Conservation (phyloP, 2,888 invertebrate species). For the Antheraea yamamai region DNA sequence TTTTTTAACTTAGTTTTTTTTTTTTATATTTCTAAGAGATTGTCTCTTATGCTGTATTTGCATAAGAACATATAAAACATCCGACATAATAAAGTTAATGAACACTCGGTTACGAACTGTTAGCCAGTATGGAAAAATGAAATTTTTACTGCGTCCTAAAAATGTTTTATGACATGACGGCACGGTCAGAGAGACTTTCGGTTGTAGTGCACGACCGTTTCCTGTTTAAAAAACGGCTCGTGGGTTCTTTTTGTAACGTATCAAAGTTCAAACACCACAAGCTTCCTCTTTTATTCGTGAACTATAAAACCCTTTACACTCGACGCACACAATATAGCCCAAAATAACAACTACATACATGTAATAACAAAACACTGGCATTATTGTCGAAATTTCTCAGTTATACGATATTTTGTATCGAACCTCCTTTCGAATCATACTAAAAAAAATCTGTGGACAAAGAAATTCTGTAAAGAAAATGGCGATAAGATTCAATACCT, state of each 20-base stretch:
- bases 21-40: too few relatives aligned
- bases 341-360: not conserved
- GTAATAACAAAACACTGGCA: not conserved
- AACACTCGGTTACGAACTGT: constrained; percentile 15
- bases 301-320: constrained; percentile 5
- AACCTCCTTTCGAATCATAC: not conserved
- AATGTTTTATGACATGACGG: constrained; percentile 20
- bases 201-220: constrained; percentile 12
- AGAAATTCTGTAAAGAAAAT: too few relatives aligned
- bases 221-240: constrained; percentile 16
- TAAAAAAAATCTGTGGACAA: too few relatives aligned
- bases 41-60: not conserved
- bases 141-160: constrained; percentile 21
- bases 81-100: constrained; percentile 19
- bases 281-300: constrained; percentile 3
- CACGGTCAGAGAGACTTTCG: not conserved
- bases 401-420: not conserved
- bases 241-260: constrained; percentile 5
- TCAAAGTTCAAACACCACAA: constrained; percentile 12
- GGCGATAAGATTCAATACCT: too few relatives aligned
- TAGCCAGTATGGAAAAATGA: constrained; percentile 18
- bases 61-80: not conserved
- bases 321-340: not conserved
- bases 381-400: not conserved
- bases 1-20: too few relatives aligned